phyloP scores from a whole-genome alignment of 1,140 invertebrate species.

The Drosophila athabasca region DNA sequence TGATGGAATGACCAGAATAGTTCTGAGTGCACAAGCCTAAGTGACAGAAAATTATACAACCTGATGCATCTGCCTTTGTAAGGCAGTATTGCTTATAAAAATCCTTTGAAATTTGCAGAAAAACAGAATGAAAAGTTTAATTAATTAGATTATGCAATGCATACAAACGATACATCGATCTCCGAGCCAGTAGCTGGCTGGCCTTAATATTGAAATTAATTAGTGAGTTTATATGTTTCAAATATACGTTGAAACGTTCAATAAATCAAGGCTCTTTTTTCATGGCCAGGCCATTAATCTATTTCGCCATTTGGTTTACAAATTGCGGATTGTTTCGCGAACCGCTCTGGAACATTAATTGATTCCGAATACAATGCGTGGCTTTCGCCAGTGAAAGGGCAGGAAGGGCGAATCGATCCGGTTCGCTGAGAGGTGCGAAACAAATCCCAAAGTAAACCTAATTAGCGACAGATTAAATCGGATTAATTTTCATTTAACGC shows the following conservation, averaged over 20 bases:
- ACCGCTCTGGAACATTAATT: slow-evolving; percentile 32
- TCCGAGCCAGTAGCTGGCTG: too few relatives aligned
- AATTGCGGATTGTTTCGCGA: slow-evolving; percentile 26
- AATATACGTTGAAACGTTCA: slow-evolving; percentile 17
- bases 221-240: slow-evolving; percentile 25
- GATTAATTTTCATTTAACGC: slow-evolving; percentile 82
- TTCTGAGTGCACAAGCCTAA: too few relatives aligned
- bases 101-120: too few relatives aligned
- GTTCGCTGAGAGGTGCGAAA: slow-evolving; percentile 64
- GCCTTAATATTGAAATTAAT: too few relatives aligned
- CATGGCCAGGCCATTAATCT: slow-evolving; percentile 34
- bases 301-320: slow-evolving; percentile 32
- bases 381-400: slow-evolving; percentile 14
- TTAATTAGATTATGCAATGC: too few relatives aligned
- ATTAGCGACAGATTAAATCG: slow-evolving; percentile 82
- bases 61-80: too few relatives aligned
- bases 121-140: too few relatives aligned
- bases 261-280: slow-evolving; percentile 38
- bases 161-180: too few relatives aligned
- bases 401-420: slow-evolving; percentile 28
- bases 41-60: too few relatives aligned
- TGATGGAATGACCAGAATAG: too few relatives aligned
- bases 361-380: slow-evolving; percentile 39
- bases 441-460: slow-evolving; percentile 81
- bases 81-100: too few relatives aligned